A percentile compares a stretch with the other conserved stretches of the same genome.
Conservation (phyloP, 2,113 vertebrate species). For the Merops nubicus region DNA sequence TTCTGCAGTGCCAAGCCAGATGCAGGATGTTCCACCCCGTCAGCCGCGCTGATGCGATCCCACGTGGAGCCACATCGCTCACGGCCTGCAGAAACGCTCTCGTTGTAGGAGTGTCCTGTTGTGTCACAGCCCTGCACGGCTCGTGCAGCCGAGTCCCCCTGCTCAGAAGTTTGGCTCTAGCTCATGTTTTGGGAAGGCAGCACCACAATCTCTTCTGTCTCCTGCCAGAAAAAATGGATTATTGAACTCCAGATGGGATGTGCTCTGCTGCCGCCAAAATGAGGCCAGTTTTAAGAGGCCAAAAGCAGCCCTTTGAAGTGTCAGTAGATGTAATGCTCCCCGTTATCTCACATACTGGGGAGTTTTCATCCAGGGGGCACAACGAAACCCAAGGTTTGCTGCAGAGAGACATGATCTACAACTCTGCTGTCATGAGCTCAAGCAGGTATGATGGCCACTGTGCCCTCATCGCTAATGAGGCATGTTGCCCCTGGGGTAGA, state of each 20-base stretch:
- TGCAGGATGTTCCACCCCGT: neutral
- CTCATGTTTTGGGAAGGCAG: neutral
- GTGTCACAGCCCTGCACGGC: neutral
- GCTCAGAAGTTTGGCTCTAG: neutral
- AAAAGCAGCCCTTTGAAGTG: slow-evolving; percentile 6
- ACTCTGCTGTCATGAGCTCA: neutral
- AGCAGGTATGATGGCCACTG: neutral
- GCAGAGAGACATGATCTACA: neutral
- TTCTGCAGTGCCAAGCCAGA: neutral
- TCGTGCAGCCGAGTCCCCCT: neutral
- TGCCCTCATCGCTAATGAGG: neutral
- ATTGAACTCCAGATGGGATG: neutral
- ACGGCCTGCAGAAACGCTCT: neutral
- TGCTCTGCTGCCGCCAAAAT: neutral
- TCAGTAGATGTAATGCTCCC: neutral
- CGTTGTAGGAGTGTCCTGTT: neutral
- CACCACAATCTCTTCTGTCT: neutral
- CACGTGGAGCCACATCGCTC: neutral
- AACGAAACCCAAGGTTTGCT: neutral
- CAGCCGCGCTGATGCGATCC: neutral
- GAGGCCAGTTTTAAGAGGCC: slow-evolving; percentile 6
- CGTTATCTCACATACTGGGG: neutral
- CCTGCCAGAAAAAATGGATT: neutral
- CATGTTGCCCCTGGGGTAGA: neutral
- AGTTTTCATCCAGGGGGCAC: neutral